Conservation (phyloP, 92 coral and sea anemone species). For the Pocillopora grandis region DNA sequence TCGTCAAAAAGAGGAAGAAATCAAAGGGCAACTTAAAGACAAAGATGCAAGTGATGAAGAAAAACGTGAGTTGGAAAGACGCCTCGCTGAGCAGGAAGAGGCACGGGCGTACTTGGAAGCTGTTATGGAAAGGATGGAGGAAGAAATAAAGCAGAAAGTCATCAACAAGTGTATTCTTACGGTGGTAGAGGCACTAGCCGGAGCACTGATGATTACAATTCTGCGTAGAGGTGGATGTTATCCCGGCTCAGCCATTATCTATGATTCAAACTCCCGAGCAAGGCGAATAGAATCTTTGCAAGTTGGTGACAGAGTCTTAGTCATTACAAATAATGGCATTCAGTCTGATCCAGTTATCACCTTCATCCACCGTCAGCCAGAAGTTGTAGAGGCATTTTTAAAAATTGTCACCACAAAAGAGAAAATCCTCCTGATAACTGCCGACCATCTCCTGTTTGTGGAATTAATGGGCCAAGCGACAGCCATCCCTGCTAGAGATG, state of each 20-base stretch:
- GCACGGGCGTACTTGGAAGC: fast-evolving
- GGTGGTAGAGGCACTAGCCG: fast-evolving
- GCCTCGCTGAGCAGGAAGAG: no score
- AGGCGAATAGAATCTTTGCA: no score
- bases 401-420: constrained; percentile 11
- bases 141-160: fast-evolving
- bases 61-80: no score
- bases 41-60: background rate
- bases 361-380: no score
- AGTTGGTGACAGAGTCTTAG: no score
- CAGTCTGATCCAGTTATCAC: no score
- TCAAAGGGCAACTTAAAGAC: background rate
- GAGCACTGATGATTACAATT: fast-evolving
- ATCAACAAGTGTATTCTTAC: fast-evolving
- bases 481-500: constrained; percentile 48
- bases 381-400: background rate
- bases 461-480: background rate
- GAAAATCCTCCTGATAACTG: constrained; percentile 40
- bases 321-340: constrained; percentile 1
- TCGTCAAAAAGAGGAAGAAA: background rate
- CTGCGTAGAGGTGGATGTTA: no score
- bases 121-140: background rate
- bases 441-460: constrained; percentile 51
- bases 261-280: no score
- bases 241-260: no score